phyloP scores from a whole-genome alignment of 2,797 vertebrate genomes.

The Anisognathus igniventris region DNA sequence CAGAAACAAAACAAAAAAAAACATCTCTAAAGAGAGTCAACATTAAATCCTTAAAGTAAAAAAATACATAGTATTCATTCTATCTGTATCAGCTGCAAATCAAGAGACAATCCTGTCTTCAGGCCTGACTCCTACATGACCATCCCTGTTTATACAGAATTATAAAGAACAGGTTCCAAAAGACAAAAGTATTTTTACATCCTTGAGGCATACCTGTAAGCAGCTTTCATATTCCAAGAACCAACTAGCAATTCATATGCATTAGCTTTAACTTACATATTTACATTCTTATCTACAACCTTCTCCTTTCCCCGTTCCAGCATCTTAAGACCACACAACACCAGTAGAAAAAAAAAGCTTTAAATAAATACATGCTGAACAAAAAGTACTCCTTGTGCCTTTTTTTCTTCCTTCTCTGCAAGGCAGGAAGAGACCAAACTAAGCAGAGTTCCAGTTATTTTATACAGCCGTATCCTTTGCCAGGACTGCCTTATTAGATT shows the following conservation, averaged over 20 bases:
- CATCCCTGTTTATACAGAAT: neutral
- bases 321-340: neutral
- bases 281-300: constrained; percentile 40
- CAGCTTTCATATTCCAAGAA: constrained; percentile 56
- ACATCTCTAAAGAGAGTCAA: constrained; percentile 27
- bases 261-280: constrained; percentile 58
- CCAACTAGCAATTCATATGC: constrained; percentile 32
- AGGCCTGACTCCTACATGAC: constrained; percentile 11
- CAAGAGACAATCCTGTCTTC: constrained; percentile 23
- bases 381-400: constrained; percentile 16
- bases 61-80: constrained; percentile 77
- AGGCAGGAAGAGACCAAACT: constrained; percentile 24
- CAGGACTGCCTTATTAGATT: constrained; percentile 27
- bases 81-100: constrained; percentile 58
- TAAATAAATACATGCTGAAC: constrained; percentile 42
- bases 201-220: neutral
- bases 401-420: constrained; percentile 7
- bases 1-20: constrained; percentile 26
- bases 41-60: constrained; percentile 3
- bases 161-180: neutral
- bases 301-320: neutral
- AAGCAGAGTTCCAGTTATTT: constrained; percentile 51
- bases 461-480: constrained; percentile 1
- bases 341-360: neutral
- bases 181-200: constrained; percentile 45